A percentile compares a stretch with the other conserved stretches of the same genome.
These are phyloP conservation scores for Ailurus styani DNA, from an alignment of 2,113 vertebrate genomes.

Conservation along the genomic window DNA sequence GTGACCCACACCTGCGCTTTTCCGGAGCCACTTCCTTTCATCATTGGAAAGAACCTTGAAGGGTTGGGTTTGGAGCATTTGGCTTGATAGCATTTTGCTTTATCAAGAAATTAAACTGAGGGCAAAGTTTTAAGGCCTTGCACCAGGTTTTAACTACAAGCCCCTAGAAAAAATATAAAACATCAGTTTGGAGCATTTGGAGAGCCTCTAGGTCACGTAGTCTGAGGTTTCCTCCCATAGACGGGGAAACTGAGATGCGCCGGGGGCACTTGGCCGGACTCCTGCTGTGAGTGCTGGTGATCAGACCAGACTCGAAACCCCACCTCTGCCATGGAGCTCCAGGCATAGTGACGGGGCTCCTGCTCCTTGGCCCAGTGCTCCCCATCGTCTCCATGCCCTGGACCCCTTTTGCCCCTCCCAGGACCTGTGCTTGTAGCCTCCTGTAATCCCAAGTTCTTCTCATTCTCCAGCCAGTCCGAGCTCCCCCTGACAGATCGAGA, in stretches of 20 bases:
- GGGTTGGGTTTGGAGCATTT: neutral
- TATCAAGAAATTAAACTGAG: neutral
- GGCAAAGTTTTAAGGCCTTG: neutral
- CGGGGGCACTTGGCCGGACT: neutral
- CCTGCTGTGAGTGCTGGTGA: no score
- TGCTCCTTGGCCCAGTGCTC: no score
- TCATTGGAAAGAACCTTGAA: neutral
- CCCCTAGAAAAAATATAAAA: neutral
- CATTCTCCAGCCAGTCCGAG: slow-evolving; percentile 83
- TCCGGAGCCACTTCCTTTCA: neutral
- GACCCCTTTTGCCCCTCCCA: neutral
- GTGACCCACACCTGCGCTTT: no score
- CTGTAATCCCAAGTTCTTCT: neutral
- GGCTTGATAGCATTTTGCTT: neutral
- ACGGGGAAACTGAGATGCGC: neutral
- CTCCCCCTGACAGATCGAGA: slow-evolving; percentile 89
- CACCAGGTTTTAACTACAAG: neutral
- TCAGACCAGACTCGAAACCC: neutral
- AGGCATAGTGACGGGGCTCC: neutral
- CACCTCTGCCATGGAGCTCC: neutral
- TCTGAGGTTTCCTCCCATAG: neutral
- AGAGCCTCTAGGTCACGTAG: no score
- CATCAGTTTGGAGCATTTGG: neutral
- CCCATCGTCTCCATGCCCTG: no score
- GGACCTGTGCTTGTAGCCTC: neutral